These are phyloP conservation scores for Drosophila picticornis DNA, from an alignment of 2,888 invertebrate species.

Conservation along the genomic window DNA sequence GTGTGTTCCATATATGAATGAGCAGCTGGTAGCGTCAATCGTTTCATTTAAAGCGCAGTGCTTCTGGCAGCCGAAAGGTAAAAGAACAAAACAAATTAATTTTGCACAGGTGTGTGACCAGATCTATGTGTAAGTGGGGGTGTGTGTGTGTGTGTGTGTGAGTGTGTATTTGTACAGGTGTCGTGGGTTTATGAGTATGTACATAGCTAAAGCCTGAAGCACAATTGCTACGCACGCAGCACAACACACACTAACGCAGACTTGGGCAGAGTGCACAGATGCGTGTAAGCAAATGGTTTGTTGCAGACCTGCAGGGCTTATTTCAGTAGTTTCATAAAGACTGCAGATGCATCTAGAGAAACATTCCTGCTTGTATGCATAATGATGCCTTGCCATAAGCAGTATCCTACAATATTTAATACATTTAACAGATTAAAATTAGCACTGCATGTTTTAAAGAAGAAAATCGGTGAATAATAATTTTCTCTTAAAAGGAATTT, in stretches of 20 bases:
- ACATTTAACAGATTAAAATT: not conserved
- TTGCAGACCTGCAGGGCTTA: constrained; percentile 42
- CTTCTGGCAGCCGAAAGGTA: constrained; percentile 57
- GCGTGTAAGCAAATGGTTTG: constrained; percentile 47
- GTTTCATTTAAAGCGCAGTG: constrained; percentile 65
- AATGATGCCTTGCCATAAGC: not conserved
- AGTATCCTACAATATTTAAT: not conserved
- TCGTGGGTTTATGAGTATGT: constrained; percentile 51
- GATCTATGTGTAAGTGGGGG: constrained; percentile 16
- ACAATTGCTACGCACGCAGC: constrained; percentile 49
- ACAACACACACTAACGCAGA: constrained; percentile 4
- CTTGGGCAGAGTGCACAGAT: constrained; percentile 27
- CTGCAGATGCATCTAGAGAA: constrained; percentile 14
- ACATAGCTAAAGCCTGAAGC: constrained; percentile 40
- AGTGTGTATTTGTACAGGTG: constrained; percentile 32
- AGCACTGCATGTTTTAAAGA: not conserved
- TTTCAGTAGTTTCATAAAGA: constrained; percentile 24
- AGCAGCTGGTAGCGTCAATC: constrained; percentile 66
- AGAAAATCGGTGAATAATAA: not conserved
- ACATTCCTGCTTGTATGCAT: not conserved
- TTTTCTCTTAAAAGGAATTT: not conserved
- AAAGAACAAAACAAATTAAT: constrained; percentile 78
- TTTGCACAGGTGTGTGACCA: constrained; percentile 59
- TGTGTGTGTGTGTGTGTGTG: constrained; percentile 28
- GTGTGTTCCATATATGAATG: constrained; percentile 25